Base-by-base conservation (phyloP, 2,888 invertebrate genomes). In the Heliconius aoede region DNA sequence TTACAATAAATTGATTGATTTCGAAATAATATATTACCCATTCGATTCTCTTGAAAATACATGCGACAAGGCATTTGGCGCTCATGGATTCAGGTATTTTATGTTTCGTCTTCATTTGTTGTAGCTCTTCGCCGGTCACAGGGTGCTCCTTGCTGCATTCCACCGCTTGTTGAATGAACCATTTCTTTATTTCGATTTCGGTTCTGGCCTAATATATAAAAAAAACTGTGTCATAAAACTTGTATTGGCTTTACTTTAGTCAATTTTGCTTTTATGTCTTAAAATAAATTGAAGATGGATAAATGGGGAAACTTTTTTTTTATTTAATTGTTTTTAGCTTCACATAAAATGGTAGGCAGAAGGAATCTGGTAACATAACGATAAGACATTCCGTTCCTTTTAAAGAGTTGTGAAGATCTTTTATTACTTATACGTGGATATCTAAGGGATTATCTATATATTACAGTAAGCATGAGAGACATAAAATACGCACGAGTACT, bases 61-160 rank as follows among this genome's bases (percentile, higher is more conserved):
- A 95, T n/a, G 91, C 91, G 74, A 93, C 80, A 51, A 95, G 85
- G 81, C 95, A 95, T 82, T 91, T 93, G 0, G 90, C 91, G 40
- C 85, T 88, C 26, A 85, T 85, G 4, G 84, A 89, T 1, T 89
- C 86, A 0, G 95, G 94, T 36, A 91, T 77, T 79, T 91, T 89
- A 77, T 92, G 90, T 9, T 81, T 69, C 4, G 21, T 77, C 55
- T 89, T 84, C 74, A 91, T 85, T 79, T 92, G 83, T n/a, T 84
- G 76, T 77, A 93, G 84, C 60, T 94, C 92, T 3, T 89, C 86
- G 0, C 86, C 77, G 0, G 86, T 76, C 4, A 93, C 83, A 0
- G 87, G 83, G 71, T 87, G 81, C 0, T 91, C 87, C 28, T 86
- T 87, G 79, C 83, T 88, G 80, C 94, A 94, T 51, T 87, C 87